Evolutionary conservation across 2,113 vertebrate genomes (phyloP), one percentile per base, ranked within the genome.

Genomic region (Macaca mulatta): DNA sequence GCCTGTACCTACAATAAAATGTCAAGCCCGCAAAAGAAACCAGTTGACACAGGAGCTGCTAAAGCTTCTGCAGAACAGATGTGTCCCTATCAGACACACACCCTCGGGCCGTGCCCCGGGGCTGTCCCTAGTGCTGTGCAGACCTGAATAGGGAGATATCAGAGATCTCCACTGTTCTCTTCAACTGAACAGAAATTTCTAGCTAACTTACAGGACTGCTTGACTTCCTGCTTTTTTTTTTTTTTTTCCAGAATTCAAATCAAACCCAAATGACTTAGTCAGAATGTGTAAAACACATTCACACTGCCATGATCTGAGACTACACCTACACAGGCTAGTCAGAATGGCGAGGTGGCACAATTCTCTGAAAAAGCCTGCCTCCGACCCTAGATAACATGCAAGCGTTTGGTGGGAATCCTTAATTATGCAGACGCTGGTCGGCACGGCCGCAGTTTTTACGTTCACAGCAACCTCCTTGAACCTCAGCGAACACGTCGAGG

Each of bases 241-340:
- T 96, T 89, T 64, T 95, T 79, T 94, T 95, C 94, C 91, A 97
- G 48, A 97, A 93, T 97, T 97, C 93, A 97, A 98, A 96, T 89
- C 82, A 96, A 90, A 93, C 80, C 77, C 90, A 74, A 94, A 48
- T 10, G 30, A 81, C 69, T 96, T 90, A 89, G 86, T 96, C 86
- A 95, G 75, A 93, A 61, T 30, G 10, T 75, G 27, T 83, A 59
- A 78, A 89, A 84, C 3, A 27, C 45, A 11, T 30, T 57, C 78
- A 64, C 64, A 40, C 23, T 23, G 16, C 14, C 2, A 3, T 75
- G 74, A 67, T 25, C 59, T 10, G 50, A 81, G 88, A 67, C 52
- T 32, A 89, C 81, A 61, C 75, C 75, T 67, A 84, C 90, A 67
- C 67, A 17, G 8, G 89, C 48, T 45, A 40, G 9, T 69, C 20